Evolutionary conservation across 2,888 invertebrate genomes (phyloP), one percentile per base, ranked within the genome.

Genomic region (Brachypterus glaber): DNA sequence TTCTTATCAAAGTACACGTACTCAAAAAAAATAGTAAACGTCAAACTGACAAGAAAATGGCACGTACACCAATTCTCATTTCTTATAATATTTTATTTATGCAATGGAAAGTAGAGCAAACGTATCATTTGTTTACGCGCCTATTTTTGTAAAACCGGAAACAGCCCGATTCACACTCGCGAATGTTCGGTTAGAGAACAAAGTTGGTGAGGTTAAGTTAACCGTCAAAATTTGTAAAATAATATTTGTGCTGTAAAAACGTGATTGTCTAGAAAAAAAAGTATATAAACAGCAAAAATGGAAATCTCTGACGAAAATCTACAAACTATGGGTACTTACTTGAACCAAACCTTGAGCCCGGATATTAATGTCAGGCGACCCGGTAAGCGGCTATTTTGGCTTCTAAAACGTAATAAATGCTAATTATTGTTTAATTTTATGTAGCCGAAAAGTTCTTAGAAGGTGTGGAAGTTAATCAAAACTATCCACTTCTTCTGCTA

Each of bases 391-490:
- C 21, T 14, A 21, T 21, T 21, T 21, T 21, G 5, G 21, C 21
- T 21, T 21, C 9, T 21, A 9, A 5, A 21, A 9, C 21, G 21
- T 21, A 13, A 14, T 16, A 3, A 1, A 9, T 8, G 3, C 26
- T 18, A 15, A n/a, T 13, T 29, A n/a, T n/a, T n/a, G n/a, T n/a
- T n/a, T 43, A 43, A 48, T 45, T 46, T 51, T 59, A 65, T 68
- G 4, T 64, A 91, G 95, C 95, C 44, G 96, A 96, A 64, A 88
- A 87, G 57, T 89, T 90, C 63, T 69, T 96, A 47, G 85, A 90
- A 64, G 82, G 86, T 25, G 83, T 93, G 2, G 95, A 95, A 69
- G 71, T 77, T 1, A 92, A 91, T 61, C 83, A 87, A 59, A 91
- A 92, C 60, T 96, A 90, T 69, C 83, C 93, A 0, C 70, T 92